Evolutionary conservation across 2,797 vertebrate genomes (phyloP), one percentile per base, ranked within the genome.

Genomic region (Rhinatrema bivittatum): DNA sequence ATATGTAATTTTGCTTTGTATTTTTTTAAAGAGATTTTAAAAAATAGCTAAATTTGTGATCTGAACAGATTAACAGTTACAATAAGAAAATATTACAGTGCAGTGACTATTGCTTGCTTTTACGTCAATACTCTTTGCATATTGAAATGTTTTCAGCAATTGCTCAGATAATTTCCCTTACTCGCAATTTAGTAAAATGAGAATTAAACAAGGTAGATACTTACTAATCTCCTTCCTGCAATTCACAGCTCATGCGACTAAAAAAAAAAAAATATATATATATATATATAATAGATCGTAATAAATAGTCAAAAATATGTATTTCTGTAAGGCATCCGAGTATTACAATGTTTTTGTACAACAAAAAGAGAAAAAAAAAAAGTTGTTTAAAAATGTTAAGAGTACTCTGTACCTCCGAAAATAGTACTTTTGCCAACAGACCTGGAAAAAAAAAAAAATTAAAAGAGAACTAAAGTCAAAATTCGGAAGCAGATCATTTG

Each of bases 41-140:
- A 84, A 79, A 86, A 81, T 79, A 84, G 70, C 59, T 64, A 64
- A 74, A 63, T 61, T 66, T 70, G 67, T 70, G 68, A 66, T 64
- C 69, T 78, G 69, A 68, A 70, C 59, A 76, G 68, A 75, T 70
- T 74, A 78, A 79, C 59, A 64, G 70, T 42, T 59, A 72, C 57
- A 60, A 59, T 68, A 74, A 72, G 70, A 76, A 76, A 78, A 69
- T 77, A 79, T 71, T 78, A 73, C 90, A 88, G 89, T 84, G 75
- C 70, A 78, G 82, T 63, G 39, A 83, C 85, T 83, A 82, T 74
- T 65, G 62, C 57, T 35, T 16, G 65, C 68, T 62, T 59, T 68
- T 72, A n/a, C 27, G 11, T 66, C 43, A 59, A 66, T 50, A 68
- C 61, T 70, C 65, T 64, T 81, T 78, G 82, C 76, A 79, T 82